phyloP scores from a whole-genome alignment of 2,797 vertebrate genomes.

The Taenioides sp. region DNA sequence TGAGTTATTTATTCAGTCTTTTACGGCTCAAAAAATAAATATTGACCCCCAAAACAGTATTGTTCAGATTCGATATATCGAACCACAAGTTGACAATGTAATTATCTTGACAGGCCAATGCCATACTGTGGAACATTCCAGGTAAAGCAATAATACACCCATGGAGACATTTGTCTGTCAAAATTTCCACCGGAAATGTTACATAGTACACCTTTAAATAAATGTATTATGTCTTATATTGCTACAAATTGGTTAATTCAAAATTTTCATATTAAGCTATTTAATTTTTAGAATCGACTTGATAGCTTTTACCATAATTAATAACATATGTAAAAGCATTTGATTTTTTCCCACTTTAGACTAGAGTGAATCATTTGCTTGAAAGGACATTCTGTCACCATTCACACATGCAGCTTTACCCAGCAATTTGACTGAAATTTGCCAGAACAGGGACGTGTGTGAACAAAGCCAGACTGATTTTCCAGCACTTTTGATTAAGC shows the following conservation, averaged over 20 bases:
- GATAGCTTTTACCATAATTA: not conserved
- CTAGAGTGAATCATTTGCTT: not conserved
- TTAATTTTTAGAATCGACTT: too few species aligned
- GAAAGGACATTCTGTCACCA: not conserved
- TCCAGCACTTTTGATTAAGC: not conserved
- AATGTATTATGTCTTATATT: not conserved
- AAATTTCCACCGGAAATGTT: not conserved
- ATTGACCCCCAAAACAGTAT: too few species aligned
- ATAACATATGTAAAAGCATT: not conserved
- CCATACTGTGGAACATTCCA: not conserved
- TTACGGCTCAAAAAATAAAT: too few species aligned
- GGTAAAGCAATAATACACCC: not conserved
- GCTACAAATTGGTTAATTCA: too few species aligned
- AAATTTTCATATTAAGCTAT: too few species aligned
- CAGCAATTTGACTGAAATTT: not conserved
- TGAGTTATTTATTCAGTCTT: too few species aligned
- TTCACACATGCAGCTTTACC: not conserved
- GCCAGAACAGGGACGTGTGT: not conserved
- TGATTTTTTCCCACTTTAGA: not conserved
- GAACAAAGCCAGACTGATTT: not conserved
- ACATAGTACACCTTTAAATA: not conserved
- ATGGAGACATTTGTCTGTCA: too few species aligned
- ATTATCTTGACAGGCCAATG: too few species aligned
- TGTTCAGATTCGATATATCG: too few species aligned
- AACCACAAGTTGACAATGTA: too few species aligned